Conservation (phyloP, 1,140 invertebrate species). For the Euborellia annulipes region DNA sequence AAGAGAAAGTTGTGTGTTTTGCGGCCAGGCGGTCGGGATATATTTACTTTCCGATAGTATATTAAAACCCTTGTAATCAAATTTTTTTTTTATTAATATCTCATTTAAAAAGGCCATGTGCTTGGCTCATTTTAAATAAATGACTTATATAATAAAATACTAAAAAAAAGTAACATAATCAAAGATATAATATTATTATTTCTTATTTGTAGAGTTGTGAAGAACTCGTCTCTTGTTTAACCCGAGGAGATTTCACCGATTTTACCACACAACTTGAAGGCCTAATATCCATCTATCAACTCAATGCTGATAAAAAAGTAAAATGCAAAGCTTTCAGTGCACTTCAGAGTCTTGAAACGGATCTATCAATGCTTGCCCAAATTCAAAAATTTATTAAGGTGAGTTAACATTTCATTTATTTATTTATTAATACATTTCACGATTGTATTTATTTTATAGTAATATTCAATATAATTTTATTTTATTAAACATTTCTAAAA, state of each 20-base stretch:
- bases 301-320: slow-evolving; percentile 86
- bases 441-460: not conserved
- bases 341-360: slow-evolving; percentile 77
- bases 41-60: no score
- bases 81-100: no score
- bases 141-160: no score
- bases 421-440: no score
- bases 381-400: slow-evolving; percentile 68
- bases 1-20: no score
- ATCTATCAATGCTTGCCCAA: slow-evolving; percentile 71
- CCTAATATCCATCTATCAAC: slow-evolving; percentile 77
- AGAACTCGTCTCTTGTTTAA: slow-evolving; percentile 66
- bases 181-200: not conserved
- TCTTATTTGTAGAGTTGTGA: slow-evolving; percentile 54
- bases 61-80: no score
- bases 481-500: not conserved
- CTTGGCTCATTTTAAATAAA: no score
- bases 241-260: slow-evolving; percentile 74
- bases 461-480: not conserved
- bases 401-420: no score
- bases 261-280: slow-evolving; percentile 85
- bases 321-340: slow-evolving; percentile 88
- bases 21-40: no score
- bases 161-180: no score
- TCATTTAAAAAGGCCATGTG: no score